Evolutionary conservation across 2,888 invertebrate genomes (phyloP).

Genomic region (Agrenia bidenticulata): DNA sequence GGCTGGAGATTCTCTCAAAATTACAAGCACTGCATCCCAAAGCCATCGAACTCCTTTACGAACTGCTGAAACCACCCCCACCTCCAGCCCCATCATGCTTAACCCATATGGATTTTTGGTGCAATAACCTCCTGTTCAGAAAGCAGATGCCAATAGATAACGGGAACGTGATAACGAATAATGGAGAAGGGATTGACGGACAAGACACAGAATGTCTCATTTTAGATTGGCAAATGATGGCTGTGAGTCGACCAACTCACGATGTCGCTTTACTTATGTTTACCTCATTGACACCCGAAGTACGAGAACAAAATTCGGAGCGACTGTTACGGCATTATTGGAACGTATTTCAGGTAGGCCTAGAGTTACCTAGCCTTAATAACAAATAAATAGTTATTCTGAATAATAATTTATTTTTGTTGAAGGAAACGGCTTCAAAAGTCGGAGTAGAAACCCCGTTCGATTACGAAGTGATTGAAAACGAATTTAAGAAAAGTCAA

Average conservation of each 20-base stretch:
- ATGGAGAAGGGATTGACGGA: constrained; percentile 24
- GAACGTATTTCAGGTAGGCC: constrained; percentile 40
- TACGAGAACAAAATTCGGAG: constrained; percentile 43
- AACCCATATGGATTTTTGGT: constrained; percentile 54
- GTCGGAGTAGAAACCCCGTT: constrained; percentile 45
- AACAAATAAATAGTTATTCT: not conserved
- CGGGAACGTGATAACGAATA: constrained; percentile 19
- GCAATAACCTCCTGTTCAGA: constrained; percentile 54
- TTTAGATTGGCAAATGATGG: constrained; percentile 54
- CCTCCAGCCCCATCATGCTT: constrained; percentile 47
- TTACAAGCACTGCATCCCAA: constrained; percentile 49
- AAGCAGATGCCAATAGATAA: constrained; percentile 37
- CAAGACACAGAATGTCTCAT: constrained; percentile 48
- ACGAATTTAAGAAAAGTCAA: constrained; percentile 50
- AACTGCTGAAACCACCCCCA: constrained; percentile 50
- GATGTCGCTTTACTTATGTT: constrained; percentile 53
- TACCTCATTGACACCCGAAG: constrained; percentile 50
- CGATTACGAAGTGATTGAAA: constrained; percentile 39
- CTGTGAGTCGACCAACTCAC: constrained; percentile 53
- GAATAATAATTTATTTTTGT: not conserved
- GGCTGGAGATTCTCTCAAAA: constrained; percentile 45
- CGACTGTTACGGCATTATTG: constrained; percentile 53
- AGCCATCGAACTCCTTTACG: constrained; percentile 50
- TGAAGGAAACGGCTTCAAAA: constrained; percentile 35
- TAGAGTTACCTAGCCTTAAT: not conserved